Conservation (phyloP, 2,113 vertebrate genomes). For the Hucho hucho region DNA sequence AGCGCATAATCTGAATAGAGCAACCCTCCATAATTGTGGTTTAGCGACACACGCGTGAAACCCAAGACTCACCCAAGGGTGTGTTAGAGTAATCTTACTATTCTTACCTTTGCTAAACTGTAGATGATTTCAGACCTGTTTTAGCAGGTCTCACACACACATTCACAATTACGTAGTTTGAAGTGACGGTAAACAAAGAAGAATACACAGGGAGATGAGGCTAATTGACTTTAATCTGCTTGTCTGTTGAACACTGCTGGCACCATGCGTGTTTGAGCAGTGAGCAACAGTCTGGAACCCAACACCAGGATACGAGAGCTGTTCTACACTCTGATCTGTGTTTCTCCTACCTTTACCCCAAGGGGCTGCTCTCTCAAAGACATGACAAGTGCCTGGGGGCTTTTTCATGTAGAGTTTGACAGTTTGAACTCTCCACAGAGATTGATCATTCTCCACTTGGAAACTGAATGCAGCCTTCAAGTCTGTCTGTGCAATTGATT, state of each 20-base stretch:
- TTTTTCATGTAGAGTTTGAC: slow-evolving; percentile 15
- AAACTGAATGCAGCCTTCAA: slow-evolving; percentile 14
- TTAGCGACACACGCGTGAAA: slow-evolving; percentile 25
- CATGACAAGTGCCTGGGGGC: slow-evolving; percentile 29
- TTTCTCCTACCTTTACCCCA: slow-evolving; percentile 10
- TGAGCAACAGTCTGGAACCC: slow-evolving; percentile 6
- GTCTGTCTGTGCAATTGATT: neutral
- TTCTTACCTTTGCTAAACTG: slow-evolving; percentile 31
- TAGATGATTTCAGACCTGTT: slow-evolving; percentile 45
- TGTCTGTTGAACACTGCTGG: slow-evolving; percentile 2
- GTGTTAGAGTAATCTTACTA: slow-evolving; percentile 29
- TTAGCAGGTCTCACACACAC: slow-evolving; percentile 50
- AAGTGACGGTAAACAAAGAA: slow-evolving; percentile 22
- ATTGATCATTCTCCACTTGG: slow-evolving; percentile 4
- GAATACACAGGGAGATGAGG: slow-evolving; percentile 7
- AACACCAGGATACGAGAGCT: slow-evolving; percentile 3
- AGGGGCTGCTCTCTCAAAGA: slow-evolving; percentile 9
- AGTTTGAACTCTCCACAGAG: slow-evolving; percentile 1
- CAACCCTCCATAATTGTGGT: slow-evolving; percentile 23
- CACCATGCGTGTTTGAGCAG: slow-evolving; percentile 30
- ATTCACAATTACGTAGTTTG: slow-evolving; percentile 13
- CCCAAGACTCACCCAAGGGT: slow-evolving; percentile 30
- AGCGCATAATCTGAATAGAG: neutral
- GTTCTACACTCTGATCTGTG: neutral
- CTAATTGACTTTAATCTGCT: neutral